Percentiles rank a stretch among this genome's conserved stretches.
Evolutionary conservation across 2,113 vertebrate genomes (phyloP).

Genomic region (Ailuropoda melanoleuca): DNA sequence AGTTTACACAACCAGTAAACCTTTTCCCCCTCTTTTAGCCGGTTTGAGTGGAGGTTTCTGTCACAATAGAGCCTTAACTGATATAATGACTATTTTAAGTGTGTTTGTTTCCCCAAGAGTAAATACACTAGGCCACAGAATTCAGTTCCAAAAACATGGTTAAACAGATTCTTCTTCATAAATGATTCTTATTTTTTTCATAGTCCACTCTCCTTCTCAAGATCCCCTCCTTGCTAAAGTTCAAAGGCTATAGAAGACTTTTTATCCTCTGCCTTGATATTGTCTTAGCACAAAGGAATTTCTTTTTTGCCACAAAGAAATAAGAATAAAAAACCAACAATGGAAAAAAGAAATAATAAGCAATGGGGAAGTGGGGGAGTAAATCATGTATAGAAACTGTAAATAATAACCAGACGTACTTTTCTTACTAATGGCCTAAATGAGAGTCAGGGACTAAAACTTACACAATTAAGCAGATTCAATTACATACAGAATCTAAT

Average conservation of each 20-base stretch:
- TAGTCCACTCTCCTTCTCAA: not conserved
- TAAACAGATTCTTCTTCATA: not conserved
- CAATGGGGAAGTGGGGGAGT: not conserved
- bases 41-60: not conserved
- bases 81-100: slow-evolving; percentile 38
- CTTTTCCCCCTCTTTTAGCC: not conserved
- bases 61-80: not conserved
- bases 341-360: slow-evolving; percentile 45
- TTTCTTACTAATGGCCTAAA: slow-evolving; percentile 26
- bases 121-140: slow-evolving; percentile 31
- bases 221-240: not conserved
- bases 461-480: slow-evolving; percentile 43
- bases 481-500: slow-evolving; percentile 26
- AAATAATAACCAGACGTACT: slow-evolving; percentile 26
- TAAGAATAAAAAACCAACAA: slow-evolving; percentile 51
- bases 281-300: not conserved
- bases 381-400: slow-evolving; percentile 39
- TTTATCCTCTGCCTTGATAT: slow-evolving; percentile 1
- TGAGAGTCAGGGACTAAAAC: slow-evolving; percentile 13
- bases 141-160: slow-evolving; percentile 31
- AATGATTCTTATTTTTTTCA: slow-evolving; percentile 32
- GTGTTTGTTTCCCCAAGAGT: slow-evolving; percentile 30
- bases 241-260: slow-evolving; percentile 11
- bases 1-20: slow-evolving; percentile 32
- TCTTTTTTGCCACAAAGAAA: not conserved